A percentile compares a stretch with the other conserved stretches of the same genome.
Evolutionary conservation across 2,113 vertebrate species (phyloP).

Genomic region (Ameiurus melas): DNA sequence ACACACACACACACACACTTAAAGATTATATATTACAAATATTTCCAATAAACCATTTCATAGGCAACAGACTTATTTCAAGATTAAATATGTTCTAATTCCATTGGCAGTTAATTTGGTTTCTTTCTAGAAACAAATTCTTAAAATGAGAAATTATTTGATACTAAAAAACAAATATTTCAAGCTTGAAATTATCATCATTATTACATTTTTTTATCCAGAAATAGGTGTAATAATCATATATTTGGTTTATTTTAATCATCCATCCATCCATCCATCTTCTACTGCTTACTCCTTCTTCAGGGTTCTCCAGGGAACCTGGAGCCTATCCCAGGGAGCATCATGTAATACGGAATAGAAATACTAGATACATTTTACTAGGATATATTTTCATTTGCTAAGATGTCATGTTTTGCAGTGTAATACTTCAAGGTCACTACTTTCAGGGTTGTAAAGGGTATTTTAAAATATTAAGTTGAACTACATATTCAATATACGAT

Average conservation of each 20-base stretch:
- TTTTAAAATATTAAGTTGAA: too few species aligned
- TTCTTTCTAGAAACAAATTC: too few species aligned
- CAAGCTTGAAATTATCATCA: neutral
- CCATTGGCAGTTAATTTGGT: too few species aligned
- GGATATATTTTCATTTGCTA: neutral
- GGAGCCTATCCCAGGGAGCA: too few species aligned
- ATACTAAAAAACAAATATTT: too few species aligned
- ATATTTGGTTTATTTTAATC: neutral
- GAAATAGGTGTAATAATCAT: neutral
- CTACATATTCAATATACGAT: neutral
- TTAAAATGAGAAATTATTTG: too few species aligned
- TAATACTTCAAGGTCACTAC: neutral
- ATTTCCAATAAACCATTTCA: neutral
- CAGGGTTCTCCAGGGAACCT: too few species aligned
- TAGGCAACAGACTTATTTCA: neutral
- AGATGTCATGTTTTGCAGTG: neutral
- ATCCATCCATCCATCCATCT: too few species aligned
- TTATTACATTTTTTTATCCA: too few species aligned
- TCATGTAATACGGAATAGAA: neutral
- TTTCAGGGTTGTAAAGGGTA: too few species aligned
- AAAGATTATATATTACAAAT: neutral
- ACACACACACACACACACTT: slow-evolving; percentile 19
- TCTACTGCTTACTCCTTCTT: too few species aligned
- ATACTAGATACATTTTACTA: neutral
- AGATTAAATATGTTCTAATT: too few species aligned